phyloP scores from a whole-genome alignment of 92 coral and sea anemone genomes.

The Ricordea florida region DNA sequence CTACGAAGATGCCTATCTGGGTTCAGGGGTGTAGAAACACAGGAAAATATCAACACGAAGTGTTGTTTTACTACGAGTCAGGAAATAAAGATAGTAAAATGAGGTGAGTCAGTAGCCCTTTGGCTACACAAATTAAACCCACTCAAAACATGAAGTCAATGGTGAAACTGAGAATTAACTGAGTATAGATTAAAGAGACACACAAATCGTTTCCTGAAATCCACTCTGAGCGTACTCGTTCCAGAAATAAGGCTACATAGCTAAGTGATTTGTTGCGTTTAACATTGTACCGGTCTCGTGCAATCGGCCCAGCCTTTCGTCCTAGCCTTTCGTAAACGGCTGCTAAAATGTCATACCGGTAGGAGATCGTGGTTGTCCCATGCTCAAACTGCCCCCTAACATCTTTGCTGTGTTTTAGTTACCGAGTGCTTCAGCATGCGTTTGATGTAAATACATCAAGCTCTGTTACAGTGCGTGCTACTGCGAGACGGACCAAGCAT shows the following conservation, averaged over 20 bases:
- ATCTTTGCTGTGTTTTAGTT: slow-evolving; percentile 44
- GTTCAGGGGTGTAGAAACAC: slow-evolving; percentile 69
- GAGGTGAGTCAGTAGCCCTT: slow-evolving; percentile 77
- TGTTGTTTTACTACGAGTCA: slow-evolving; percentile 89
- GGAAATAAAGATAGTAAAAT: slow-evolving; percentile 56
- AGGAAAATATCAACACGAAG: slow-evolving; percentile 61
- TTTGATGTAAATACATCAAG: slow-evolving; percentile 67
- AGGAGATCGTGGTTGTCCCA: no score
- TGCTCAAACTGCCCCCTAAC: no score
- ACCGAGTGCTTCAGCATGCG: slow-evolving; percentile 94
- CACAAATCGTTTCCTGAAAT: no score
- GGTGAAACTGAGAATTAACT: no score
- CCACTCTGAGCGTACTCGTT: no score
- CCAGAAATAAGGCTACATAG: not conserved
- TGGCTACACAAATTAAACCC: no score
- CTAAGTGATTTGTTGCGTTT: not conserved
- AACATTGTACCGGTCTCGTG: no score
- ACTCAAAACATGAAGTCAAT: no score
- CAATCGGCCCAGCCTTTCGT: no score
- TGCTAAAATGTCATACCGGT: no score
- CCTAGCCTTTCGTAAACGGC: no score
- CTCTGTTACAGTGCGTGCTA: slow-evolving; percentile 85
- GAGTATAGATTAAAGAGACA: no score
- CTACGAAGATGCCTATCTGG: slow-evolving; percentile 90
- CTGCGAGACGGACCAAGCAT: slow-evolving; percentile 93